These are phyloP conservation scores for Coranthus polyacanthus DNA, from an alignment of 2,797 vertebrate genomes.

Conservation along the genomic window DNA sequence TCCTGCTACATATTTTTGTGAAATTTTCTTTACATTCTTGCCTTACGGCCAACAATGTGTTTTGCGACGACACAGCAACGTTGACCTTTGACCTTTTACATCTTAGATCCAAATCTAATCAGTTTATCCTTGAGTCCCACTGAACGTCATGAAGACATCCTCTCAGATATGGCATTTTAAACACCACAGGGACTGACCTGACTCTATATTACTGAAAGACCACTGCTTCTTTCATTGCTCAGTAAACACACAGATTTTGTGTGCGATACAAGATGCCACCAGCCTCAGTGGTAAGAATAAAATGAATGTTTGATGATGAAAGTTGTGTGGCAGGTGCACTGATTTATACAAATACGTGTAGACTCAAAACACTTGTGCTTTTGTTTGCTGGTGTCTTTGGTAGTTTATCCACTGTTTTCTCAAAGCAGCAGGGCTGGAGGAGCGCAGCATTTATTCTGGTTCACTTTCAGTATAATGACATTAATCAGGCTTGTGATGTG, in stretches of 20 bases:
- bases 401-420: constrained; percentile 31
- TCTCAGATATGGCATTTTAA: no score
- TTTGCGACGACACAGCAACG: no score
- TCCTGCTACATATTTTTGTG: no score
- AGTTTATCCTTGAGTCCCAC: no score
- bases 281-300: constrained; percentile 33
- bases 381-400: constrained; percentile 2
- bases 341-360: constrained; percentile 12
- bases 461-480: constrained; percentile 25
- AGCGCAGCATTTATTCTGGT: constrained; percentile 22
- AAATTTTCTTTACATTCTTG: no score
- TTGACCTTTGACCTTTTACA: no score
- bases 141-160: no score
- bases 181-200: no score
- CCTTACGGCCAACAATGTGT: no score
- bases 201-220: neutral
- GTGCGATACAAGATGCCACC: constrained; percentile 29
- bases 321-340: constrained; percentile 27
- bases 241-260: constrained; percentile 17
- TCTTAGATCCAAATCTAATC: no score
- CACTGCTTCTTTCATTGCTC: constrained; percentile 11
- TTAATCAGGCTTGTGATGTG: constrained; percentile 31
- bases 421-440: constrained; percentile 24
- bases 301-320: constrained; percentile 25
- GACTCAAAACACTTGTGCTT: neutral